Evolutionary conservation across 2,888 invertebrate genomes (phyloP).

Genomic region (Smittia aterrima): DNA sequence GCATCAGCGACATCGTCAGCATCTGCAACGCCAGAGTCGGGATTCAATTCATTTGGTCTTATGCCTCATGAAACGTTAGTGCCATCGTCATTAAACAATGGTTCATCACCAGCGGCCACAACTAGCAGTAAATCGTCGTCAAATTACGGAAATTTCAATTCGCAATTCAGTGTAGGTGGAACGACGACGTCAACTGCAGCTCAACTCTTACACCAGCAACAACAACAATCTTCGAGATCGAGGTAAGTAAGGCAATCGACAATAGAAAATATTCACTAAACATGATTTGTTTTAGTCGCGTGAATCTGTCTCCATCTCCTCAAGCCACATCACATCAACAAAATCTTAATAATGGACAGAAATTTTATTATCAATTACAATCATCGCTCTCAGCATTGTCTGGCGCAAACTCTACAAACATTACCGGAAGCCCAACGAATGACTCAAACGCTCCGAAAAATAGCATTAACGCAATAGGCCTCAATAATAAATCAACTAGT

Average conservation of each 20-base stretch:
- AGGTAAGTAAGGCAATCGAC: slow-evolving; percentile 18
- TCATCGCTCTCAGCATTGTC: slow-evolving; percentile 37
- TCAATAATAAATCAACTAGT: slow-evolving; percentile 9
- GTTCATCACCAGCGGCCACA: slow-evolving; percentile 53
- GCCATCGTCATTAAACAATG: slow-evolving; percentile 43
- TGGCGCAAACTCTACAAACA: slow-evolving; percentile 48
- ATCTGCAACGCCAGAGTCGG: slow-evolving; percentile 32
- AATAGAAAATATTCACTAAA: neutral
- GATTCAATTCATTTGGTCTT: slow-evolving; percentile 37
- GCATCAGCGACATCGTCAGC: slow-evolving; percentile 33
- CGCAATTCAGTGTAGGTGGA: slow-evolving; percentile 28
- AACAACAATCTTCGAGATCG: slow-evolving; percentile 41
- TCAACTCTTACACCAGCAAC: slow-evolving; percentile 50
- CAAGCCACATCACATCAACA: slow-evolving; percentile 42
- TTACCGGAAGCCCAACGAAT: slow-evolving; percentile 42
- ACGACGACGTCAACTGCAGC: slow-evolving; percentile 45
- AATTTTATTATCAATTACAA: slow-evolving; percentile 39
- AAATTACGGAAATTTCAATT: slow-evolving; percentile 39
- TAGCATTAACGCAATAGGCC: neutral
- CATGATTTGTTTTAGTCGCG: neutral
- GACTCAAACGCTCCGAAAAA: neutral
- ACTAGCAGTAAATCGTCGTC: slow-evolving; percentile 57
- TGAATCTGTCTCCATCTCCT: slow-evolving; percentile 32
- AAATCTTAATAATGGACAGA: slow-evolving; percentile 40
- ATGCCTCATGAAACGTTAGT: slow-evolving; percentile 44